Evolutionary conservation across 1,140 invertebrate genomes (phyloP), one percentile per base, ranked within the genome.

Genomic region (Drosophila neocordata): DNA sequence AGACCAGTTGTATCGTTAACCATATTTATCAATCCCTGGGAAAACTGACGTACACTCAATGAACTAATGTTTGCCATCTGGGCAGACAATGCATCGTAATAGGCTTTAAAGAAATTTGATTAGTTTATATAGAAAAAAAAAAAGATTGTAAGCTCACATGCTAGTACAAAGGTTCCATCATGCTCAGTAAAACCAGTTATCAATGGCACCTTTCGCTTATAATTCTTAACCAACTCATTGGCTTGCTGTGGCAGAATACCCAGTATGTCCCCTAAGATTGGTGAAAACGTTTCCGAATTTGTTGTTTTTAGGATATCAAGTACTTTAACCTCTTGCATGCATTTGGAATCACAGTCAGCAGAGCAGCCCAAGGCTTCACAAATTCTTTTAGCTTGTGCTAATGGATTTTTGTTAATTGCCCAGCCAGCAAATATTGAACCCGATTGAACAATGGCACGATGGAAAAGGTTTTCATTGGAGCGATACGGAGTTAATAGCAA

Each of bases 171-270:
- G 3, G 84, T 77, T 4, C 91, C 91, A 65, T 92, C 91, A 55
- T 92, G 87, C 55, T 91, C 74, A 0, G 91, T 92, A 12, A 90
- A 88, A 5, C 91, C 91, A 4, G 88, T 81, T 61, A 92, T 66
- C n/a, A 91, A 12, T 0, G 91, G 84, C 44, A 89, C 69, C 0
- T 65, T 55, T 13, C 64, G 69, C 11, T 77, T 44, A 48, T 66
- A 77, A 1, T 57, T 58, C 5, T 73, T 63, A 2, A 79, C 37
- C 18, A 91, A 24, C 5, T 79, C 63, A 18, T 65, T 65, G 0
- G 89, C 87, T 4, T 73, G 52, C 1, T 73, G 8, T 5, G 89
- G 87, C 31, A 91, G 66, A n/a, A 91, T 76, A 6, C 81, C 84
- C 18, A 60, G 56, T 8, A 78, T 52, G 65, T 91, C 91, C 1